A percentile compares a stretch with the other conserved stretches of the same genome.
Conservation (phyloP, 2,888 invertebrate genomes). For the Deladenus siricidicola region DNA sequence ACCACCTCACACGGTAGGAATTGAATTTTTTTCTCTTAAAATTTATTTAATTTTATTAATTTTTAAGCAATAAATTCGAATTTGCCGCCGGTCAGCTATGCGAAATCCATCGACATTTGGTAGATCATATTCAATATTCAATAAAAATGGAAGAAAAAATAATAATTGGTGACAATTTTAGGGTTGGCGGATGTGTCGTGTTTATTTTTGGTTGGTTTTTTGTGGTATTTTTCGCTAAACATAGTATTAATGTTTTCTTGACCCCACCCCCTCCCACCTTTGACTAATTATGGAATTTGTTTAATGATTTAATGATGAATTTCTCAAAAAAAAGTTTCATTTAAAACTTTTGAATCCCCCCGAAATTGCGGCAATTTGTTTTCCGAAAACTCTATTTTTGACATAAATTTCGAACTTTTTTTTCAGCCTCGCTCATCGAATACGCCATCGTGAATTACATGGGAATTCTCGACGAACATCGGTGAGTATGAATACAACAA, state of each 20-base stretch:
- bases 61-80: slow-evolving; percentile 50
- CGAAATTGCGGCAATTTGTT: too few relatives aligned
- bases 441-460: slow-evolving; percentile 52
- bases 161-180: not conserved
- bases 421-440: slow-evolving; percentile 51
- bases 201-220: slow-evolving; percentile 38
- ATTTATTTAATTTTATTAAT: not conserved
- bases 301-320: too few relatives aligned
- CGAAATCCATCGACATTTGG: slow-evolving; percentile 53
- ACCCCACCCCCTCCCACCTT: too few relatives aligned
- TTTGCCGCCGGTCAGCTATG: slow-evolving; percentile 52
- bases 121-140: slow-evolving; percentile 10
- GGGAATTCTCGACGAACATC: slow-evolving; percentile 50
- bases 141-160: slow-evolving; percentile 41
- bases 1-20: slow-evolving; percentile 51
- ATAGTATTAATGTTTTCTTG: too few relatives aligned
- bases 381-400: too few relatives aligned
- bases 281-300: too few relatives aligned
- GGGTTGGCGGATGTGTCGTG: slow-evolving; percentile 32
- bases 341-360: too few relatives aligned
- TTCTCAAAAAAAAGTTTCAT: too few relatives aligned
- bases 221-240: too few relatives aligned
- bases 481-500: too few relatives aligned
- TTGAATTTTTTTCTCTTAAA: not conserved
- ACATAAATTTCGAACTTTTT: too few relatives aligned